These are phyloP conservation scores for Crotalus adamanteus DNA, from an alignment of 2,797 vertebrate genomes.

Conservation along the genomic window DNA sequence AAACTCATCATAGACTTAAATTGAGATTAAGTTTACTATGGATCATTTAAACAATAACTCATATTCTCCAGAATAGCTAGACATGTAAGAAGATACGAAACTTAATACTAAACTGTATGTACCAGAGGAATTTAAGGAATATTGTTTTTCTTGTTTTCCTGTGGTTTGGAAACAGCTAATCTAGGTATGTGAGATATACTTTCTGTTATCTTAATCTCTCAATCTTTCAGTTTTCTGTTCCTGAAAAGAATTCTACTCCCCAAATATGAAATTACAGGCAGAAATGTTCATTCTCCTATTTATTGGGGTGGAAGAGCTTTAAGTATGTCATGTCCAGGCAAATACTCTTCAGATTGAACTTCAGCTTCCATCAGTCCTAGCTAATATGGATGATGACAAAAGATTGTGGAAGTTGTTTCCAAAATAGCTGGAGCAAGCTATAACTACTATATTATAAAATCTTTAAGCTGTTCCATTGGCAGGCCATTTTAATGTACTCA, in stretches of 20 bases:
- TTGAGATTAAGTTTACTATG: not conserved
- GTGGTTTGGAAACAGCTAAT: not conserved
- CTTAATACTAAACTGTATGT: not conserved
- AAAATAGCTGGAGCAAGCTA: not conserved
- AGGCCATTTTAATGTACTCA: not conserved
- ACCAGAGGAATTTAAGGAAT: not conserved
- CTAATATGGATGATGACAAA: not conserved
- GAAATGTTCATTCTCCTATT: not conserved
- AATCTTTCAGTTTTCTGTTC: not conserved
- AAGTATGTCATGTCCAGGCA: not conserved
- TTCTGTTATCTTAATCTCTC: not conserved
- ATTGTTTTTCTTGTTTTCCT: not conserved
- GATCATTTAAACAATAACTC: not conserved
- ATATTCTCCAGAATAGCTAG: not conserved
- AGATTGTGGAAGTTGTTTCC: not conserved
- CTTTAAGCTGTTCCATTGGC: not conserved
- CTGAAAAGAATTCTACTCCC: no score
- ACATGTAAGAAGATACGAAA: not conserved
- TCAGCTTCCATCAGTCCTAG: not conserved
- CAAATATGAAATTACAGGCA: not conserved
- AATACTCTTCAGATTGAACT: not conserved
- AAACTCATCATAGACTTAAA: constrained; percentile 51
- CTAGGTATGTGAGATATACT: not conserved
- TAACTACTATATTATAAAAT: not conserved
- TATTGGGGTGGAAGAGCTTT: not conserved